Evolutionary conservation across 2,113 vertebrate species (phyloP), one percentile per base, ranked within the genome.

Genomic region (Mixornis gularis): DNA sequence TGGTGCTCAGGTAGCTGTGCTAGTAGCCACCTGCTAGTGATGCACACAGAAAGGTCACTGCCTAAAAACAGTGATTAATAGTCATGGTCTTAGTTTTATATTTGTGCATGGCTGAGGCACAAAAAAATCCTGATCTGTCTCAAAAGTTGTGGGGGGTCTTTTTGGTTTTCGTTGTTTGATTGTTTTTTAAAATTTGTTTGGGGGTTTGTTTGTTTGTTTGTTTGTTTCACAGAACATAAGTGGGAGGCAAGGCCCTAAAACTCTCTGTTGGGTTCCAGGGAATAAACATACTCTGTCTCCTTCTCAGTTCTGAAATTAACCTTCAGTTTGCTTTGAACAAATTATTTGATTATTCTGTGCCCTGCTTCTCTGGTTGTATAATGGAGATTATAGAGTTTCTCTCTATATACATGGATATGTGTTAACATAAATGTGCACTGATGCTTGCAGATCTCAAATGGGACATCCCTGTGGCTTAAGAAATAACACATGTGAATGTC

Each of bases 401-500:
- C 32, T 65, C 9, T 3, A 1, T 49, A 62, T 18, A 69, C 12
- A 34, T 3, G 32, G 38, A 20, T 26, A 25, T 55, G 2, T 41
- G 22, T 38, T 52, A 79, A 25, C 8, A 10, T 25, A 29, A n/a
- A 25, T 7, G 3, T 51, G 13, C 16, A 12, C 3, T 11, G 5
- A 17, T 52, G 9, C 40, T 72, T 66, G 55, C 40, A 79, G 60
- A 68, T n/a, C 16, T 77, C 59, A 72, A 60, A 60, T 16, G 22
- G 38, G 25, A 24, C 9, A 34, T 34, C 6, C 15, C 13, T 3
- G 21, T 9, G 15, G 12, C 22, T 65, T 69, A 62, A 83, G 18
- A 86, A 79, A 82, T 27, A 72, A 36, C 11, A 68, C 7, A 2
- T 0, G 0, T 10, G 24, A 79, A 41, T 48, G 18, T 22, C 24